Evolutionary conservation across 2,888 invertebrate genomes (phyloP).

Genomic region (Macrophya alboannulata): DNA sequence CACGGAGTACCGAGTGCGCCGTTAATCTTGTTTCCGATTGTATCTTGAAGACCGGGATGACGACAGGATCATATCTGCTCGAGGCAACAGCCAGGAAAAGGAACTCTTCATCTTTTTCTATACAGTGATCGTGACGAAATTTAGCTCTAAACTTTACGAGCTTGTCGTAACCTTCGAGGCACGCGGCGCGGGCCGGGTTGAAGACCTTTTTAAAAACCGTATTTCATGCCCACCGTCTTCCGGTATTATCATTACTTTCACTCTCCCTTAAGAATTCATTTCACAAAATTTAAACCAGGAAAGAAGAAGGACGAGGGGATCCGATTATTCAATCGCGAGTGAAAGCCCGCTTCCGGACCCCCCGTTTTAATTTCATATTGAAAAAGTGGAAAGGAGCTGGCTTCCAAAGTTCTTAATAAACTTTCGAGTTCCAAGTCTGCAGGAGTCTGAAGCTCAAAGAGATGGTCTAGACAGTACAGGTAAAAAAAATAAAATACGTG

Average conservation of each 20-base stretch:
- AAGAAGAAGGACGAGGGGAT: background rate
- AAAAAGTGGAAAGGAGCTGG: background rate
- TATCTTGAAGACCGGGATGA: background rate
- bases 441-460: background rate
- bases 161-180: background rate
- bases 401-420: background rate
- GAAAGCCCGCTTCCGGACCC: background rate
- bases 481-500: background rate
- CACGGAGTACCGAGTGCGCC: too few relatives aligned
- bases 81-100: background rate
- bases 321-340: background rate
- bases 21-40: too few relatives aligned
- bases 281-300: background rate
- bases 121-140: background rate
- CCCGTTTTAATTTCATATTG: conserved; percentile 16
- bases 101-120: background rate
- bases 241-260: background rate
- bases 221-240: background rate
- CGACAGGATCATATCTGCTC: conserved; percentile 4
- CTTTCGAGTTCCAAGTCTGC: background rate
- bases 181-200: background rate
- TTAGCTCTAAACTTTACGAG: background rate
- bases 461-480: background rate
- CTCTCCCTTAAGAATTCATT: background rate
- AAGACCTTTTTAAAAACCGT: background rate